Conservation (phyloP, 2,888 invertebrate species). For the Neuroscelio doddi region DNA sequence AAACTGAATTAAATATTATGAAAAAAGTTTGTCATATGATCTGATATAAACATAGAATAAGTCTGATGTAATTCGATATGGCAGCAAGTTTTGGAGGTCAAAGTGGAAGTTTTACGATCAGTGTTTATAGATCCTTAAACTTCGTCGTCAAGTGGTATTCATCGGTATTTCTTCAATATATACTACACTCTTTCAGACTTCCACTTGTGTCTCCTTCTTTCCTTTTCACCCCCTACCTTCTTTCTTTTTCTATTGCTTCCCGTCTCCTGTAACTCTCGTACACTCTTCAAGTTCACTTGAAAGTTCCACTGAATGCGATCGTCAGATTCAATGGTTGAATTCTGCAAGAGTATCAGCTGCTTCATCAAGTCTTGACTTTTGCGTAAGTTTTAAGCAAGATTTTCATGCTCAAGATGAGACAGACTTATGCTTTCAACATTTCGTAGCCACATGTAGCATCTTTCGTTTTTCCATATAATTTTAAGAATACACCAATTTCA, state of each 20-base stretch:
- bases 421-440: slow-evolving; percentile 12
- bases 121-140: too few relatives aligned
- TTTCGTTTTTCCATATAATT: too few relatives aligned
- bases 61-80: too few relatives aligned
- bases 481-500: too few relatives aligned
- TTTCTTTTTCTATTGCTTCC: slow-evolving; percentile 14
- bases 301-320: slow-evolving; percentile 21
- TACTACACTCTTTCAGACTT: slow-evolving; percentile 11
- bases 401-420: slow-evolving; percentile 23
- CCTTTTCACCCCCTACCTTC: slow-evolving; percentile 8
- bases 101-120: too few relatives aligned
- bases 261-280: slow-evolving; percentile 19
- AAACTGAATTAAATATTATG: too few relatives aligned
- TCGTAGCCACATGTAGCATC: too few relatives aligned
- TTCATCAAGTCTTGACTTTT: slow-evolving; percentile 17
- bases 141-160: too few relatives aligned
- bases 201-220: slow-evolving; percentile 1
- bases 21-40: too few relatives aligned
- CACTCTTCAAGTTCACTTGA: slow-evolving; percentile 10
- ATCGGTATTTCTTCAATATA: too few relatives aligned
- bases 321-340: slow-evolving; percentile 3
- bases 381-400: slow-evolving; percentile 14
- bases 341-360: not conserved
- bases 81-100: too few relatives aligned
- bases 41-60: too few relatives aligned